Percentiles rank a stretch among this genome's conserved stretches.
These are phyloP conservation scores for Rhinopomastus cyanomelas DNA, from an alignment of 2,113 vertebrate genomes.

Conservation along the genomic window DNA sequence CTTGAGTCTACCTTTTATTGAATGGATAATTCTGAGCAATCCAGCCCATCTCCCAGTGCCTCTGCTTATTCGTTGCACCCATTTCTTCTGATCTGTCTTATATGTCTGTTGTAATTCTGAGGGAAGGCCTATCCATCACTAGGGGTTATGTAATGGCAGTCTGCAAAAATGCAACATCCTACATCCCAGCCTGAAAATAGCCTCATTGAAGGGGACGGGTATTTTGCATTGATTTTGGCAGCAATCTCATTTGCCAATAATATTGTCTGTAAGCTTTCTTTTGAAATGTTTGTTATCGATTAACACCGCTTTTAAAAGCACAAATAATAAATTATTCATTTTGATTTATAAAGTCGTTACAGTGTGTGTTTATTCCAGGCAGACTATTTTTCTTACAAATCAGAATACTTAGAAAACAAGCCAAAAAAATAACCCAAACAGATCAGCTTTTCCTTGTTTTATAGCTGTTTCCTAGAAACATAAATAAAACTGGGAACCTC, in stretches of 20 bases:
- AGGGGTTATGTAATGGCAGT: neutral
- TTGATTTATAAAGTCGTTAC: slow-evolving; percentile 9
- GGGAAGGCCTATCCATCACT: neutral
- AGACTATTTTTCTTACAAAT: neutral
- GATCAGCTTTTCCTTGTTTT: neutral
- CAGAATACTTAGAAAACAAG: neutral
- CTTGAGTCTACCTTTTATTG: neutral
- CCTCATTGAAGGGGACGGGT: neutral
- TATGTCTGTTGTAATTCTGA: neutral
- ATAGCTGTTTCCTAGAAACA: neutral
- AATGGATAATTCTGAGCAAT: neutral
- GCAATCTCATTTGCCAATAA: slow-evolving; percentile 6
- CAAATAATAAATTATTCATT: slow-evolving; percentile 46
- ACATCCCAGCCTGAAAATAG: neutral
- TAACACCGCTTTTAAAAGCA: slow-evolving; percentile 24
- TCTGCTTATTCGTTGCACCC: neutral
- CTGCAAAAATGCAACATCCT: neutral
- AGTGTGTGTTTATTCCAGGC: neutral
- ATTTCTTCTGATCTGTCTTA: neutral
- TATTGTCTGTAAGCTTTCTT: slow-evolving; percentile 22
- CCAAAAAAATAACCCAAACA: neutral
- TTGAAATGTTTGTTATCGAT: slow-evolving; percentile 37
- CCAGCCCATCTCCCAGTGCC: neutral
- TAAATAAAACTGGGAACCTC: neutral
- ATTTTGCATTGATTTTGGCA: slow-evolving; percentile 14